phyloP scores from a whole-genome alignment of 2,113 vertebrate genomes.

The Callipepla squamata region DNA sequence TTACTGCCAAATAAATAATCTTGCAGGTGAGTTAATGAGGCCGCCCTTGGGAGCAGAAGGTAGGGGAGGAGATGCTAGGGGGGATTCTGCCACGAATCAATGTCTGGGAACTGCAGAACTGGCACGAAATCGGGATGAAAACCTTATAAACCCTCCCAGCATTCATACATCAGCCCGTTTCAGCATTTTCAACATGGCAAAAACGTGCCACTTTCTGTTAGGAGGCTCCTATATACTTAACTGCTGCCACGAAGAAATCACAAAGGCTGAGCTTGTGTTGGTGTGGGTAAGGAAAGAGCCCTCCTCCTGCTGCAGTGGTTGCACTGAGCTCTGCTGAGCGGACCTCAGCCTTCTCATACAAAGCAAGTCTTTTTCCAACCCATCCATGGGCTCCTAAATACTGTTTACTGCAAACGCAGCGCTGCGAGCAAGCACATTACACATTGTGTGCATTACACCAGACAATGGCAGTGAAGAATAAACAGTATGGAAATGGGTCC shows the following conservation, averaged over 20 bases:
- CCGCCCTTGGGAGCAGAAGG: conserved; percentile 14
- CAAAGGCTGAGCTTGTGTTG: not conserved
- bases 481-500: not conserved
- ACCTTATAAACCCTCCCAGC: not conserved
- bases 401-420: not conserved
- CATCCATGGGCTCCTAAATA: not conserved
- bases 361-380: not conserved
- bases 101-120: not conserved
- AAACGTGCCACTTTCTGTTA: not conserved
- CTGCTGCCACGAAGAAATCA: not conserved
- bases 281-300: not conserved
- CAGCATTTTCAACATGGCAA: not conserved
- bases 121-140: not conserved
- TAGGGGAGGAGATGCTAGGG: not conserved
- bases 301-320: not conserved
- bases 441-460: not conserved
- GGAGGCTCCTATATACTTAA: not conserved
- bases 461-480: not conserved
- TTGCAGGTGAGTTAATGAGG: conserved; percentile 51
- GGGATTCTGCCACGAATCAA: not conserved
- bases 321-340: not conserved
- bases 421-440: not conserved
- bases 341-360: not conserved
- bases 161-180: not conserved
- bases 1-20: conserved; percentile 69